A percentile compares a stretch with the other conserved stretches of the same genome.
Evolutionary conservation across 2,888 invertebrate genomes (phyloP).

Genomic region (Gasteruption jaculator): DNA sequence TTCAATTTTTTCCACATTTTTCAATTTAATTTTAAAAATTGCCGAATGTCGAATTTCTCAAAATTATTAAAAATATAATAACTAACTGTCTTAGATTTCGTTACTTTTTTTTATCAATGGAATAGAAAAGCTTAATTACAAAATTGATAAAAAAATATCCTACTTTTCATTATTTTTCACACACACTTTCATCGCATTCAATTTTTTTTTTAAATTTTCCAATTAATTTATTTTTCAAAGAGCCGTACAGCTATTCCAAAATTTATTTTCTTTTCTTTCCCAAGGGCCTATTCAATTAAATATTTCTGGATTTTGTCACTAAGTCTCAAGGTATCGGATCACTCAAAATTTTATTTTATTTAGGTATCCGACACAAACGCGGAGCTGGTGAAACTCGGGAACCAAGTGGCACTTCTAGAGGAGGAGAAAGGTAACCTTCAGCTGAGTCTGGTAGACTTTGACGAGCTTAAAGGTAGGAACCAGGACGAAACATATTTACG

Average conservation of each 20-base stretch:
- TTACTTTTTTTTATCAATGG: too few relatives aligned
- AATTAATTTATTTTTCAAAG: slow-evolving; percentile 4
- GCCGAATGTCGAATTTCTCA: too few relatives aligned
- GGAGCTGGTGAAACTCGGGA: slow-evolving; percentile 65
- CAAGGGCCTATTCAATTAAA: not conserved
- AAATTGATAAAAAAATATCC: too few relatives aligned
- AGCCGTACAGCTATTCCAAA: slow-evolving; percentile 5
- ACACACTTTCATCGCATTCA: too few relatives aligned
- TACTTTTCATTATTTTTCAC: too few relatives aligned
- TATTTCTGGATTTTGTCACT: too few relatives aligned
- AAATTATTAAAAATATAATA: too few relatives aligned
- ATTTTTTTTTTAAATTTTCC: slow-evolving; percentile 1
- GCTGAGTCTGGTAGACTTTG: slow-evolving; percentile 76
- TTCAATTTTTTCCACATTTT: too few relatives aligned
- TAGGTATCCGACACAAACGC: slow-evolving; percentile 66
- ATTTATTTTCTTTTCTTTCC: slow-evolving; percentile 5
- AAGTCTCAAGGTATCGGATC: too few relatives aligned
- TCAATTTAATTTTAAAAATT: too few relatives aligned
- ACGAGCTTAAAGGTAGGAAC: slow-evolving; percentile 65
- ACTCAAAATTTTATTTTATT: slow-evolving; percentile 55
- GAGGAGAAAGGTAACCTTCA: slow-evolving; percentile 91
- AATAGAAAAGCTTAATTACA: too few relatives aligned
- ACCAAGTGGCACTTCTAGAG: slow-evolving; percentile 78
- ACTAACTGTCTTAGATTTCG: too few relatives aligned
- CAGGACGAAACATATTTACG: slow-evolving; percentile 37